Conservation (phyloP, 2,888 invertebrate species). For the Eledone cirrhosa region DNA sequence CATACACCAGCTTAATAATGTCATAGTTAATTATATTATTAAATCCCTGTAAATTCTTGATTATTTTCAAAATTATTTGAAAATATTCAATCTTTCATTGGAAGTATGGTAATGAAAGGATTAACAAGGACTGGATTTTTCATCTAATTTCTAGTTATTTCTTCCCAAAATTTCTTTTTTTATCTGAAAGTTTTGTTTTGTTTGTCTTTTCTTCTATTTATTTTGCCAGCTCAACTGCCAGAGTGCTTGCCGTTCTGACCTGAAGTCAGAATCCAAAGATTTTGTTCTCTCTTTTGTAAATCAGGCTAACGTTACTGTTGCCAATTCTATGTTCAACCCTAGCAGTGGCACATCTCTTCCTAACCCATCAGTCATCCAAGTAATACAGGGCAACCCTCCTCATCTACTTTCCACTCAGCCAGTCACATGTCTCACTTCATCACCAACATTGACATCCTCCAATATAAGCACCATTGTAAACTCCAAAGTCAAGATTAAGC, state of each 20-base stretch:
- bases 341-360: neutral
- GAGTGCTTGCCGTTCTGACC: neutral
- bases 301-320: slow-evolving; percentile 16
- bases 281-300: slow-evolving; percentile 9
- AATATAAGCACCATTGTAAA: slow-evolving; percentile 51
- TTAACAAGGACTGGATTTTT: too few species aligned
- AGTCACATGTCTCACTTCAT: slow-evolving; percentile 5
- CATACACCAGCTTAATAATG: too few species aligned
- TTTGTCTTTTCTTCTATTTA: neutral
- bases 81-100: too few species aligned
- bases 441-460: slow-evolving; percentile 31
- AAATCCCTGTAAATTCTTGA: too few species aligned
- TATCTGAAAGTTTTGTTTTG: too few species aligned
- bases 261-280: slow-evolving; percentile 7
- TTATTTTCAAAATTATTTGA: too few species aligned
- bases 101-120: too few species aligned
- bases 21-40: too few species aligned
- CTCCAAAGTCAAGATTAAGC: slow-evolving; percentile 60
- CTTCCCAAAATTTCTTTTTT: too few species aligned
- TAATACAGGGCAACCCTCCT: neutral
- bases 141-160: too few species aligned
- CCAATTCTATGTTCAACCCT: neutral
- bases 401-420: neutral
- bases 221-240: neutral
- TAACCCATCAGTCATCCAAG: slow-evolving; percentile 1